Conservation (phyloP, 2,888 invertebrate genomes). For the Pseudeuparius sepicola region DNA sequence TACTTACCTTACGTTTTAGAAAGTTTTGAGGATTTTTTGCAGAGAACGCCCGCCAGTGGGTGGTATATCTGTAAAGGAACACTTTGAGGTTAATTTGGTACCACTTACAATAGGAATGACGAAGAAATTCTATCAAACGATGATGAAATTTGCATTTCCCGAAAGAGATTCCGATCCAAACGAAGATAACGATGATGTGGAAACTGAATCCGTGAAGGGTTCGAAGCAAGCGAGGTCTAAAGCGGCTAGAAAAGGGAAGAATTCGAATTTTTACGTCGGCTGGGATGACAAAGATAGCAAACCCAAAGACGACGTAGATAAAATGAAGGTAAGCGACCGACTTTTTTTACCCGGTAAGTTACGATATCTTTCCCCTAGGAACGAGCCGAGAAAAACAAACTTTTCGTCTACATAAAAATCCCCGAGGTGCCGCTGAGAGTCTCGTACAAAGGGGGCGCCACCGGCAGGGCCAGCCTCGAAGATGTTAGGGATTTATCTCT, state of each 20-base stretch:
- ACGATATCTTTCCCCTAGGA: conserved; percentile 50
- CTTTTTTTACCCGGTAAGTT: neutral
- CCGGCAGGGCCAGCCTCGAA: conserved; percentile 95
- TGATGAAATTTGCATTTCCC: conserved; percentile 96
- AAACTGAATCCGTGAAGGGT: conserved; percentile 37
- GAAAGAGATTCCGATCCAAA: conserved; percentile 81
- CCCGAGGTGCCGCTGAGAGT: conserved; percentile 81
- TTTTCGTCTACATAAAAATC: conserved; percentile 97
- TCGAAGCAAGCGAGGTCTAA: conserved; percentile 38
- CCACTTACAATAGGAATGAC: conserved; percentile 88
- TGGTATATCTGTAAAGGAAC: conserved; percentile 98
- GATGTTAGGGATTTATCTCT: conserved; percentile 91
- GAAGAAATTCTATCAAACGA: conserved; percentile 93
- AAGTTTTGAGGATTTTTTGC: conserved; percentile 89
- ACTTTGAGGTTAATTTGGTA: conserved; percentile 96
- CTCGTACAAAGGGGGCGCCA: conserved; percentile 93
- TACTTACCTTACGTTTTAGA: conserved; percentile 34
- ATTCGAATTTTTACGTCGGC: conserved; percentile 84
- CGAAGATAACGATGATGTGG: conserved; percentile 45
- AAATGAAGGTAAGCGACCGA: conserved; percentile 77
- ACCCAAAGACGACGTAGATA: conserved; percentile 98
- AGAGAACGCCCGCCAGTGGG: conserved; percentile 94
- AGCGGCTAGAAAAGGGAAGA: conserved; percentile 50
- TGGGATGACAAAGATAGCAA: too few species aligned
- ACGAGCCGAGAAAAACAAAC: conserved; percentile 94